Evolutionary conservation across 2,888 invertebrate species (phyloP), one percentile per base, ranked within the genome.

Genomic region (Watsonalla binaria): DNA sequence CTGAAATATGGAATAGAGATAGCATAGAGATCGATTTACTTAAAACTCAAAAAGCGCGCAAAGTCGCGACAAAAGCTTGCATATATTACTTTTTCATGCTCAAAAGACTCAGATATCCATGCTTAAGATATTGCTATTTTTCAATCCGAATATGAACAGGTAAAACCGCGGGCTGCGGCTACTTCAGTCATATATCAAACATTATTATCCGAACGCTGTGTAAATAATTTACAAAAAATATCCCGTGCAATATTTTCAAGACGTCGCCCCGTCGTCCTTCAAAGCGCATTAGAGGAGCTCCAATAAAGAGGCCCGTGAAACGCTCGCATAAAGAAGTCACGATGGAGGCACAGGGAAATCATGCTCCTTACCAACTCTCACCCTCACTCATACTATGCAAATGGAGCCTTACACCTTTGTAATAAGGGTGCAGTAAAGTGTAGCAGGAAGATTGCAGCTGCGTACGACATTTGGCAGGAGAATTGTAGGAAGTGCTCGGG

Each of bases 231-330:
- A 42, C 11, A 42, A 8, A 42, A 42, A 42, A 42, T 11, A 24
- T 42, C 42, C 5, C 11, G 9, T 35, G 8, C 49, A 52, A 53
- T 51, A 57, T 60, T 11, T 57, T 61, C 51, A 63, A 56, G 57
- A 55, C 52, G 63, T 65, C 61, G 58, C 61, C 55, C 39, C 49
- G 54, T 56, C 48, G 60, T 59, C 62, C 61, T 66, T 62, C 54
- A 63, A 62, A 68, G 65, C 67, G 71, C 69, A 73, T 74, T 71
- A 73, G 68, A 68, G 65, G 53, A 59, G 60, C 50, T 64, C 61
- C 69, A 65, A 71, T 73, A 72, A 72, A 70, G 66, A 62, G 66
- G 58, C 55, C 59, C 63, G 63, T 59, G 65, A 60, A 66, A 64
- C 59, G 68, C 61, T 65, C 63, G 61, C 65, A 63, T 70, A 70